Evolutionary conservation across 2,113 vertebrate species (phyloP), one percentile per base, ranked within the genome.

Genomic region (Nycticebus coucang): DNA sequence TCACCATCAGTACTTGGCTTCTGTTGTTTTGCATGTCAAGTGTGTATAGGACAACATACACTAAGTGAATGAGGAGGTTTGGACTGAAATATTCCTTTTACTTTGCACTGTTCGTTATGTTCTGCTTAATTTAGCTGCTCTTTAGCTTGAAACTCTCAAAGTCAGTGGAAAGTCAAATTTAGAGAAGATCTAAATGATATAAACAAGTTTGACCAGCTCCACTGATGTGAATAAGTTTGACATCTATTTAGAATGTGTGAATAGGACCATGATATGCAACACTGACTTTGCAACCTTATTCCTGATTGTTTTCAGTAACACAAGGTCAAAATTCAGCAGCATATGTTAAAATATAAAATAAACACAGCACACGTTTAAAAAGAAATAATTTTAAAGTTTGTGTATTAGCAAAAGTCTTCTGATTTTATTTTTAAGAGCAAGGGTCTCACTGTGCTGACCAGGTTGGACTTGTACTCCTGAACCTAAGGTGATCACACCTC

Each of bases 71-170:
- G 68, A 72, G 85, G 71, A 93, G 72, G 71, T 85, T 88, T 97
- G 69, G 71, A 72, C 72, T 60, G 93, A 85, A 92, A 81, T 87
- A 41, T 92, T 97, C 88, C 82, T 97, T 97, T 97, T 85, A 50
- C 95, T 98, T 84, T 92, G 82, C 96, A 80, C 81, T 96, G 59
- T 86, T 97, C 98, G 93, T 96, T 98, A 98, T 97, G 96, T 98
- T 98, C 97, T 98, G 98, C 97, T 98, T 98, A 98, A 98, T 98
- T 98, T 98, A 98, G 91, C 97, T 97, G 95, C 95, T 98, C 97
- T 97, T 97, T 92, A 94, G 94, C 81, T 98, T 96, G 96, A 97
- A 97, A 98, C 98, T 97, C 95, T 97, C 96, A 97, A 98, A 98
- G 98, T 98, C 96, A 93, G 81, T 59, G 59, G 96, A 98, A 98